Evolutionary conservation across 2,797 vertebrate genomes (phyloP).

Genomic region (Cossypha polioptera): DNA sequence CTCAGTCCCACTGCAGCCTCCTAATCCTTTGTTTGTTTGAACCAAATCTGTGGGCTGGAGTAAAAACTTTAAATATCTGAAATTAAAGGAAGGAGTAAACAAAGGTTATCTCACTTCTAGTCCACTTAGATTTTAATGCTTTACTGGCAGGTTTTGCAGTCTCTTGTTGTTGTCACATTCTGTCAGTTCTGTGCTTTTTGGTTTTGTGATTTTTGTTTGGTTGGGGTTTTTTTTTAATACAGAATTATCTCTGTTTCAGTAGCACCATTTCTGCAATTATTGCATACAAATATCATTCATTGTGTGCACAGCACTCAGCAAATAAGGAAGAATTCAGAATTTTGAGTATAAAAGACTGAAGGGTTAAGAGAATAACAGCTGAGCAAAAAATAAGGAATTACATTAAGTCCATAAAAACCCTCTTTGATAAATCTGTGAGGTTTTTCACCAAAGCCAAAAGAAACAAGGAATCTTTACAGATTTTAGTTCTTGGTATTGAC

Average conservation of each 20-base stretch:
- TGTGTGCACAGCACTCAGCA: neutral
- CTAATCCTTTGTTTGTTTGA: neutral
- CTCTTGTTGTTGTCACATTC: neutral
- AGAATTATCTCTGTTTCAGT: neutral
- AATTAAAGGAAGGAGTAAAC: neutral
- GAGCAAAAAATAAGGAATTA: neutral
- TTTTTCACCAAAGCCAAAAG: neutral
- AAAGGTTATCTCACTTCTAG: neutral
- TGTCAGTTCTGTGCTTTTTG: neutral
- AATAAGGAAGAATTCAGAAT: neutral
- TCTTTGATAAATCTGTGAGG: neutral
- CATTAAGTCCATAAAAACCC: neutral
- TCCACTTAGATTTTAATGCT: neutral
- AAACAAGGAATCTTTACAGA: neutral
- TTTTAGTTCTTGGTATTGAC: neutral
- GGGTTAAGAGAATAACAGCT: neutral
- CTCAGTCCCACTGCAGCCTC: neutral
- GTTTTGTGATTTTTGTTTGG: neutral
- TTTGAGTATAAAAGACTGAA: neutral
- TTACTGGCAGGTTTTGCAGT: neutral
- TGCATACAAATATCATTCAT: neutral
- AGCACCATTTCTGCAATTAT: neutral
- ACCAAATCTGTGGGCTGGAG: neutral
- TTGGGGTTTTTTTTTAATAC: fast-evolving
- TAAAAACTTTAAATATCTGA: neutral